A percentile compares a stretch with the other conserved stretches of the same genome.
phyloP scores from a whole-genome alignment of 2,888 invertebrate genomes.

The Hydriomena furcata region DNA sequence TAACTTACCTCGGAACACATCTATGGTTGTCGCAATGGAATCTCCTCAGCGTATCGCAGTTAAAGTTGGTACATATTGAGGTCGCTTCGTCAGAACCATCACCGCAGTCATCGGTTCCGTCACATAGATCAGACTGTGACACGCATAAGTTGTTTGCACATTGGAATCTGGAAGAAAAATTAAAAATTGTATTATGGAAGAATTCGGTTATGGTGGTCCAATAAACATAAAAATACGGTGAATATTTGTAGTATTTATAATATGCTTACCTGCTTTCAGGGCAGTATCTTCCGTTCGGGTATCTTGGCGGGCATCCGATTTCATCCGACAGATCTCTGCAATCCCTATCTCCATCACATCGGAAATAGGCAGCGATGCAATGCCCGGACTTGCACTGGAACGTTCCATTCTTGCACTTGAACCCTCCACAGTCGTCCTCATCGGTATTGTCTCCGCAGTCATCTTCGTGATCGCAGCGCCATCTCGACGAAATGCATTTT shows the following conservation, averaged over 20 bases:
- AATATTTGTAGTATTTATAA: no score
- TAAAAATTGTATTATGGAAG: background rate
- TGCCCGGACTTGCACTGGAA: conserved; percentile 97
- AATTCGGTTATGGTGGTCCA: no score
- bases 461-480: conserved; percentile 98
- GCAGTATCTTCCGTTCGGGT: conserved; percentile 94
- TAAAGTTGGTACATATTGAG: conserved; percentile 91
- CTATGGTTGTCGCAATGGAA: conserved; percentile 96
- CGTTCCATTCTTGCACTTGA: conserved; percentile 93
- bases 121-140: conserved; percentile 94
- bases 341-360: conserved; percentile 95
- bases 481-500: conserved; percentile 95
- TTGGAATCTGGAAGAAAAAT: conserved; percentile 87
- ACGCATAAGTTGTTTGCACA: conserved; percentile 97
- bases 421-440: conserved; percentile 91
- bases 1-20: conserved; percentile 88
- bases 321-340: conserved; percentile 96
- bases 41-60: conserved; percentile 91
- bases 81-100: conserved; percentile 95
- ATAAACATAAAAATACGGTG: no score
- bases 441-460: conserved; percentile 98
- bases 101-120: conserved; percentile 96
- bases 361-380: conserved; percentile 94
- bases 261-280: conserved; percentile 87
- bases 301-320: conserved; percentile 93